Percentiles rank a stretch among this genome's conserved stretches.
Evolutionary conservation across 2,888 invertebrate species (phyloP).

Genomic region (Perithous albicinctus): DNA sequence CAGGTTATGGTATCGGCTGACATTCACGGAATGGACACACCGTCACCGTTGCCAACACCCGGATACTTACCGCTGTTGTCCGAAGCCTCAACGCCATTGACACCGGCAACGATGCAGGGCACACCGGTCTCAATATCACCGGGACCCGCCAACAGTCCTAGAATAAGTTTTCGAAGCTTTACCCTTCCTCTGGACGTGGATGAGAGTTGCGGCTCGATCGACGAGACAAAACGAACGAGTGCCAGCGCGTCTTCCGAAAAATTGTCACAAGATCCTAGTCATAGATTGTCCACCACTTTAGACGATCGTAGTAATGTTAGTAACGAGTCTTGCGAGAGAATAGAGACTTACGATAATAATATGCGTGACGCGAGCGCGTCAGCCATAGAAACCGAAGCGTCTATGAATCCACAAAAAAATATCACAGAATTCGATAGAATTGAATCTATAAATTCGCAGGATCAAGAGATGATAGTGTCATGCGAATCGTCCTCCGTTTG

Average conservation of each 20-base stretch:
- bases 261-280: slow-evolving; percentile 79
- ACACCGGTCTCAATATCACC: slow-evolving; percentile 80
- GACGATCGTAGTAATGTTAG: slow-evolving; percentile 73
- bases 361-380: slow-evolving; percentile 62
- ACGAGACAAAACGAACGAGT: slow-evolving; percentile 71
- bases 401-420: slow-evolving; percentile 19
- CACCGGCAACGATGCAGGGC: slow-evolving; percentile 80
- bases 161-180: slow-evolving; percentile 84
- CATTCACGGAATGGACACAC: slow-evolving; percentile 83
- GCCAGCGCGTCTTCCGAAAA: slow-evolving; percentile 77
- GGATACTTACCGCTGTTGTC: slow-evolving; percentile 82
- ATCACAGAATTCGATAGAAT: slow-evolving; percentile 65
- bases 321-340: slow-evolving; percentile 75
- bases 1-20: slow-evolving; percentile 85
- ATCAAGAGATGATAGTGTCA: slow-evolving; percentile 67
- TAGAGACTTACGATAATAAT: slow-evolving; percentile 72
- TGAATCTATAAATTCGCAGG: slow-evolving; percentile 67
- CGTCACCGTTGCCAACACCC: slow-evolving; percentile 82
- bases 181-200: slow-evolving; percentile 81
- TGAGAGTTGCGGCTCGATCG: slow-evolving; percentile 73
- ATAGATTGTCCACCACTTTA: slow-evolving; percentile 78
- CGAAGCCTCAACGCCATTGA: slow-evolving; percentile 82
- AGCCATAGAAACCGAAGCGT: slow-evolving; percentile 65
- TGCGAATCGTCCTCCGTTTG: slow-evolving; percentile 48
- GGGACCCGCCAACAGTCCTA: slow-evolving; percentile 79